Evolutionary conservation across 2,797 vertebrate genomes (phyloP).

Genomic region (Hydrophis major): DNA sequence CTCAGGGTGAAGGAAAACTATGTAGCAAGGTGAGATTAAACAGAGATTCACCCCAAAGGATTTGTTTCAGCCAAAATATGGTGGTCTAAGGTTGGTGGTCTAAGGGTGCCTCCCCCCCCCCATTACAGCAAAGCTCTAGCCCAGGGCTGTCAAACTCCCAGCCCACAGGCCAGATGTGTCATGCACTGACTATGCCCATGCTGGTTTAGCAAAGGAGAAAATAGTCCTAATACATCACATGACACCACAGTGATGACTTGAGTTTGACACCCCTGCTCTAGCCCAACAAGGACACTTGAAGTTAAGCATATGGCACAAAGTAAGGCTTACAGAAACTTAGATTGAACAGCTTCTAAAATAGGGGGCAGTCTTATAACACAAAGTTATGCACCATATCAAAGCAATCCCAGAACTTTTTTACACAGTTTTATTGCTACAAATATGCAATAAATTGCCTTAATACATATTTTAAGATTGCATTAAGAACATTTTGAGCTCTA

Average conservation of each 20-base stretch:
- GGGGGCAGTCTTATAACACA: neutral
- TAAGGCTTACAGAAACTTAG: neutral
- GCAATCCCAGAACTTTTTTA: neutral
- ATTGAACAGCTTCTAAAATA: neutral
- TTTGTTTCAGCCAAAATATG: neutral
- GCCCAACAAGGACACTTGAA: neutral
- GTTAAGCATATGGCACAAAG: neutral
- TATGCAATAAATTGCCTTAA: neutral
- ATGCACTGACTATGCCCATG: too few relatives aligned
- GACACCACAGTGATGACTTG: too few relatives aligned
- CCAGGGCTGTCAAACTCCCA: too few relatives aligned
- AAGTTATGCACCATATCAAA: neutral
- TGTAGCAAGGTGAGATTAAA: neutral
- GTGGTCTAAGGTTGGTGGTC: neutral
- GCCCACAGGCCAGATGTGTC: too few relatives aligned
- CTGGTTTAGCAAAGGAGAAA: too few relatives aligned
- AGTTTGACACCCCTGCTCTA: neutral
- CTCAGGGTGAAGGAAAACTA: neutral
- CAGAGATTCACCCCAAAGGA: neutral
- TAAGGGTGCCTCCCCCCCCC: neutral
- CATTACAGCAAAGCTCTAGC: neutral
- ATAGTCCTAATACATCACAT: too few relatives aligned
- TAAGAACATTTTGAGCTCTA: neutral
- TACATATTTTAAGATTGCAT: neutral
- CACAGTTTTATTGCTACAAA: neutral